Percentiles rank a stretch among this genome's conserved stretches.
Evolutionary conservation across 1,140 invertebrate species (phyloP).

Genomic region (Aphelenchoides avenae): DNA sequence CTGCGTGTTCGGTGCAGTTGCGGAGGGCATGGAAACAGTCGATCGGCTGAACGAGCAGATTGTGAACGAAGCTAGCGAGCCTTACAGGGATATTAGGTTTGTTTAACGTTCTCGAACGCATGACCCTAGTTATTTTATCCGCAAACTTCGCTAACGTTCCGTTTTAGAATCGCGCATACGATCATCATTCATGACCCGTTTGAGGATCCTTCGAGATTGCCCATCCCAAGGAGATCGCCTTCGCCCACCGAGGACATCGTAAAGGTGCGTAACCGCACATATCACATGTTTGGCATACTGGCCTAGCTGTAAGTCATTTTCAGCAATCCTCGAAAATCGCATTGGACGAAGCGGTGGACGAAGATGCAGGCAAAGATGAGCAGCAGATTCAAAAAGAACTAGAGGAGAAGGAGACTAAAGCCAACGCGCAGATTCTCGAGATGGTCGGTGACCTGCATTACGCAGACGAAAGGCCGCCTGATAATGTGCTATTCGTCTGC

Average conservation of each 20-base stretch:
- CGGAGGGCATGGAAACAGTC: constrained; percentile 84
- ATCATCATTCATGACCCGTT: constrained; percentile 93
- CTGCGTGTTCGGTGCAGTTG: constrained; percentile 92
- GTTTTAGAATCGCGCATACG: constrained; percentile 83
- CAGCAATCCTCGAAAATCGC: constrained; percentile 75
- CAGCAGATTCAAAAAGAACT: constrained; percentile 82
- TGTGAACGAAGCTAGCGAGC: constrained; percentile 81
- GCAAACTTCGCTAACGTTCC: not conserved
- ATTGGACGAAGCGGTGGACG: constrained; percentile 89
- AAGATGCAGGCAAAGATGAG: constrained; percentile 74
- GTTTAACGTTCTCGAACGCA: not conserved
- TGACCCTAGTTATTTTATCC: constrained; percentile 8
- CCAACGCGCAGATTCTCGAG: constrained; percentile 91
- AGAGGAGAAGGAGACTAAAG: constrained; percentile 85
- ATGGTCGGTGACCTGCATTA: constrained; percentile 96
- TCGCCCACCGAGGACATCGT: constrained; percentile 75
- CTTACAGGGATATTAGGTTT: constrained; percentile 83
- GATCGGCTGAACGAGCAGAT: constrained; percentile 85
- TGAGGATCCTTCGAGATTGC: constrained; percentile 75
- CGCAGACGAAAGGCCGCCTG: constrained; percentile 92
- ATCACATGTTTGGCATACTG: not conserved
- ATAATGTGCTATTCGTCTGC: constrained; percentile 98
- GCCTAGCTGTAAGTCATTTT: constrained; percentile 9
- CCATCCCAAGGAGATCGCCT: constrained; percentile 77
- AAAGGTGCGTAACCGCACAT: constrained; percentile 61